Conservation (phyloP, 2,113 vertebrate genomes). For the Passer domesticus region DNA sequence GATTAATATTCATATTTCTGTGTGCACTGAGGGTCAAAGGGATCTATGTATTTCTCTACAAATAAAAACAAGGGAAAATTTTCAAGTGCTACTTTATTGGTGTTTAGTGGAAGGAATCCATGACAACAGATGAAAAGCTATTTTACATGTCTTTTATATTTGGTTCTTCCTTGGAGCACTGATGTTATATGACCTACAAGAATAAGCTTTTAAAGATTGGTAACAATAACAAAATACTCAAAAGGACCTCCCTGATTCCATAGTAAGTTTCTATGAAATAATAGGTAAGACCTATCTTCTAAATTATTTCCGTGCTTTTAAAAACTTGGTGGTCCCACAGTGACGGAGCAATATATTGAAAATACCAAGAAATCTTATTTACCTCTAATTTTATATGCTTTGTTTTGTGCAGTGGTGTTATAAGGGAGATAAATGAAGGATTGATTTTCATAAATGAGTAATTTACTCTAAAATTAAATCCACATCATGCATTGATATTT, state of each 20-base stretch:
- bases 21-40: background rate
- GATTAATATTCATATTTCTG: background rate
- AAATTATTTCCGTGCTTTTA: background rate
- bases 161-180: background rate
- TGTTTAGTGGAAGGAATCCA: background rate
- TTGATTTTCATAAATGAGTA: background rate
- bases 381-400: background rate
- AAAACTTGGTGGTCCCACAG: background rate
- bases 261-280: background rate
- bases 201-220: background rate
- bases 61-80: background rate
- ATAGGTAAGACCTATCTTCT: background rate
- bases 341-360: background rate
- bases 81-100: background rate
- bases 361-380: background rate
- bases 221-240: background rate
- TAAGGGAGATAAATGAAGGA: background rate
- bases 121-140: background rate
- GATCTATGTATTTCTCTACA: background rate
- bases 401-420: background rate
- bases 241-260: background rate
- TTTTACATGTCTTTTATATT: background rate
- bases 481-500: background rate
- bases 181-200: background rate
- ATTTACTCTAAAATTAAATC: background rate